Evolutionary conservation across 2,888 invertebrate genomes (phyloP).

Genomic region (Zootermopsis nevadensis): DNA sequence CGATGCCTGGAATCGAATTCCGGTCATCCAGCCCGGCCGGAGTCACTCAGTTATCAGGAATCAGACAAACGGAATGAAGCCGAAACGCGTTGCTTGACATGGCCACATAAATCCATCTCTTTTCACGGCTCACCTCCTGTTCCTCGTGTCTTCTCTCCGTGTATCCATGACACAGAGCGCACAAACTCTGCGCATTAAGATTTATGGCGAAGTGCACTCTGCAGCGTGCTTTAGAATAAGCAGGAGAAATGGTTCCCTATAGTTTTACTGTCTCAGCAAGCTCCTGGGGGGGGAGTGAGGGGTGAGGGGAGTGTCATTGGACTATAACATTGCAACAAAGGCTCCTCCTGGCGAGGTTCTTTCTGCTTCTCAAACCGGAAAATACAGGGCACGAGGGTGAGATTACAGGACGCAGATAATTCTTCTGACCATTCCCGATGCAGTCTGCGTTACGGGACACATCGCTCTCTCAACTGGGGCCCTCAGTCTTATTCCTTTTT

Average conservation of each 20-base stretch:
- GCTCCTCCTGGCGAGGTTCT: not conserved
- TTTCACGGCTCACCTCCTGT: not conserved
- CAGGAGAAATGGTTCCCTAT: constrained; percentile 51
- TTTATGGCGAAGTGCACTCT: constrained; percentile 52
- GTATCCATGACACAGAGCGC: constrained; percentile 23
- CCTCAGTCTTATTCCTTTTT: no score
- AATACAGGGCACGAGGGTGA: constrained; percentile 20
- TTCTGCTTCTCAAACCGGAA: not conserved
- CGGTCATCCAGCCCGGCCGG: no score
- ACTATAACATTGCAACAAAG: not conserved
- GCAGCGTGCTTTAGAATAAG: constrained; percentile 45
- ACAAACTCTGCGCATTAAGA: constrained; percentile 41
- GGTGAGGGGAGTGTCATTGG: not conserved
- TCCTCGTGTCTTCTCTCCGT: not conserved
- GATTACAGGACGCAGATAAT: not conserved
- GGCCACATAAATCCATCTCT: not conserved
- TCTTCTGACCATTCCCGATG: no score
- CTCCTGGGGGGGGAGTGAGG: no score
- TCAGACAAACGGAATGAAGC: not conserved
- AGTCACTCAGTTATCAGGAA: no score
- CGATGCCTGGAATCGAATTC: no score
- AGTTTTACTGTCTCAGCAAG: constrained; percentile 9
- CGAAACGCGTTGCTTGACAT: not conserved
- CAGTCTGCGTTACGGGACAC: no score
- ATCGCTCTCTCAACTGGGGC: no score